Evolutionary conservation across 1,140 invertebrate genomes (phyloP).

Genomic region (Cydia splendana): DNA sequence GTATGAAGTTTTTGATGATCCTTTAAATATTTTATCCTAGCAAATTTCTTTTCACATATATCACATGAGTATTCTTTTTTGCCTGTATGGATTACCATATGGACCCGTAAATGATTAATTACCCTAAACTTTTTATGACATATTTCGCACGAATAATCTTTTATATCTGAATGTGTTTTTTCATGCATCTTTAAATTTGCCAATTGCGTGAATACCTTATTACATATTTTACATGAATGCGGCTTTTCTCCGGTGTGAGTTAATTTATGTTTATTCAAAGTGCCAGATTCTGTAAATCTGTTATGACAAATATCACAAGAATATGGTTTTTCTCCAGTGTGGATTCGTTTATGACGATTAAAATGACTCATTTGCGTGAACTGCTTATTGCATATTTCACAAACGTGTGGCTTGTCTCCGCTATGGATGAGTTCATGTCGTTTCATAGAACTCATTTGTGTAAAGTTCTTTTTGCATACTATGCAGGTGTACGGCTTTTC

Average conservation of each 20-base stretch:
- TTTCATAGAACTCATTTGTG: not conserved
- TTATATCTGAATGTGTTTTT: not conserved
- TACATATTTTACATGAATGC: not conserved
- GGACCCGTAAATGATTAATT: not conserved
- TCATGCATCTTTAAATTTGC: not conserved
- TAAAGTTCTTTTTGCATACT: not conserved
- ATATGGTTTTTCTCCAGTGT: slow-evolving; percentile 2
- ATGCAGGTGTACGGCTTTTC: not conserved
- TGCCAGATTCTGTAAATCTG: not conserved
- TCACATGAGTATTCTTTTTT: not conserved
- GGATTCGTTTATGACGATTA: not conserved
- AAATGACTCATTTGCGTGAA: not conserved
- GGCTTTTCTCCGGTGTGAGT: not conserved
- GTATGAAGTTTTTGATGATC: not conserved
- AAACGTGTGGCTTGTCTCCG: not conserved
- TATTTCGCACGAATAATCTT: not conserved
- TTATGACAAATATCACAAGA: not conserved
- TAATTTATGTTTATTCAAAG: not conserved
- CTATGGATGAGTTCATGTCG: not conserved
- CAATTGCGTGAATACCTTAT: not conserved
- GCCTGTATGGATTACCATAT: not conserved
- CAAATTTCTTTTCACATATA: not conserved
- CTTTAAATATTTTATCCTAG: not conserved
- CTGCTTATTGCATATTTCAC: not conserved
- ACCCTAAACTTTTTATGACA: not conserved